A percentile compares a stretch with the other conserved stretches of the same genome.
phyloP scores from a whole-genome alignment of 2,113 vertebrate species.

The Rhinoptilus africanus region DNA sequence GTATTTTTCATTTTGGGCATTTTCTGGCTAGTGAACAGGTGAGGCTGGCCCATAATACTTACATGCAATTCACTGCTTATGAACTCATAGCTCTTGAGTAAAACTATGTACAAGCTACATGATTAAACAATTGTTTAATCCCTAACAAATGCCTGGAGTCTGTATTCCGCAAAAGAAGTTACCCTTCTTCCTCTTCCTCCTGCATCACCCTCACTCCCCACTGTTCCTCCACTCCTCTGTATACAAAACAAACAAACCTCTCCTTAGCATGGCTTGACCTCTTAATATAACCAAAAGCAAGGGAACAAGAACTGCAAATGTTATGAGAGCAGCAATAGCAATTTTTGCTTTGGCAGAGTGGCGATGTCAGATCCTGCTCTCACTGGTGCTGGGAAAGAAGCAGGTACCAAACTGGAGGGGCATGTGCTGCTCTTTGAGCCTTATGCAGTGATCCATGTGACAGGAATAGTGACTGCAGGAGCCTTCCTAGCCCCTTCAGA shows the following conservation, averaged over 20 bases:
- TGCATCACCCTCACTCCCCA: neutral
- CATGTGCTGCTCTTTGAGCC: fast-evolving
- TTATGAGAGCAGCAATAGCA: neutral
- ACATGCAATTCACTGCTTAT: neutral
- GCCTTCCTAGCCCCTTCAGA: neutral
- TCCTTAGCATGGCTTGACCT: neutral
- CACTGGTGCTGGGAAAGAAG: neutral
- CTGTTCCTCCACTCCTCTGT: neutral
- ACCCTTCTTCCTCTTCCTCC: neutral
- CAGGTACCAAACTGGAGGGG: neutral
- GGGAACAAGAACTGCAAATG: neutral
- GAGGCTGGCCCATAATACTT: neutral
- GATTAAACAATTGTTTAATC: neutral
- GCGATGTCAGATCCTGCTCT: neutral
- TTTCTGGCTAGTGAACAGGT: neutral
- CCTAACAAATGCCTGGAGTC: neutral
- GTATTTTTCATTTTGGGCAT: neutral
- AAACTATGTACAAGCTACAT: neutral
- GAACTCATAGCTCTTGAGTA: neutral
- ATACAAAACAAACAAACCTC: neutral
- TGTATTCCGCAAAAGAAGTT: neutral
- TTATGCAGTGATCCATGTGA: neutral
- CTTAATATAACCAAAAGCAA: neutral
- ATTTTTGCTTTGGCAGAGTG: neutral
- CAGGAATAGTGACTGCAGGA: neutral